Evolutionary conservation across 1,140 invertebrate genomes (phyloP).

Genomic region (Elymnias hypermnestra): DNA sequence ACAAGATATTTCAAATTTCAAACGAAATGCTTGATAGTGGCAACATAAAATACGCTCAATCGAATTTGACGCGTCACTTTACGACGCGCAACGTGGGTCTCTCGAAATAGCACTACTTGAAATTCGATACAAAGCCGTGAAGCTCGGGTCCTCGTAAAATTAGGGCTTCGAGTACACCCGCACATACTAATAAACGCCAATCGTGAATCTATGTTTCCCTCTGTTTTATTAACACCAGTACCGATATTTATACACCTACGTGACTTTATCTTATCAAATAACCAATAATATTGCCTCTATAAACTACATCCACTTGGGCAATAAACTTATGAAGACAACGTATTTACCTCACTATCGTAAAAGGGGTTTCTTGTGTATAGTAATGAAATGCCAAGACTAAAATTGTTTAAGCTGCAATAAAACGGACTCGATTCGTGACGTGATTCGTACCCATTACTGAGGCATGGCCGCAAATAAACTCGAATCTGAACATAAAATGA

Average conservation of each 20-base stretch:
- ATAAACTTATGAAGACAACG: slow-evolving; percentile 5
- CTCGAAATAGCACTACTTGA: slow-evolving; percentile 63
- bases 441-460: slow-evolving; percentile 10
- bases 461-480: slow-evolving; percentile 29
- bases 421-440: slow-evolving; percentile 10
- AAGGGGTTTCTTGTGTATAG: slow-evolving; percentile 1
- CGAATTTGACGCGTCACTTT: slow-evolving; percentile 67
- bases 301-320: not conserved
- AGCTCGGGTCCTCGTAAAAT: slow-evolving; percentile 64
- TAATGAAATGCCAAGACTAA: not conserved
- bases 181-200: slow-evolving; percentile 32
- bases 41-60: slow-evolving; percentile 67
- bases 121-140: slow-evolving; percentile 61
- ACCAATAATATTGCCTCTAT: slow-evolving; percentile 1
- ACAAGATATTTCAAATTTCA: slow-evolving; percentile 10
- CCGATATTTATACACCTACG: slow-evolving; percentile 10
- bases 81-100: slow-evolving; percentile 42
- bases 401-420: slow-evolving; percentile 8
- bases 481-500: slow-evolving; percentile 36
- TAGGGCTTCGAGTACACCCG: slow-evolving; percentile 39
- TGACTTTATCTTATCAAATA: slow-evolving; percentile 22
- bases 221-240: slow-evolving; percentile 1
- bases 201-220: slow-evolving; percentile 7
- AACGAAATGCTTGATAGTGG: slow-evolving; percentile 22
- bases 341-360: slow-evolving; percentile 2